Base-by-base conservation (phyloP, 2,113 vertebrate genomes). In the Tricholaema leucomelas region DNA sequence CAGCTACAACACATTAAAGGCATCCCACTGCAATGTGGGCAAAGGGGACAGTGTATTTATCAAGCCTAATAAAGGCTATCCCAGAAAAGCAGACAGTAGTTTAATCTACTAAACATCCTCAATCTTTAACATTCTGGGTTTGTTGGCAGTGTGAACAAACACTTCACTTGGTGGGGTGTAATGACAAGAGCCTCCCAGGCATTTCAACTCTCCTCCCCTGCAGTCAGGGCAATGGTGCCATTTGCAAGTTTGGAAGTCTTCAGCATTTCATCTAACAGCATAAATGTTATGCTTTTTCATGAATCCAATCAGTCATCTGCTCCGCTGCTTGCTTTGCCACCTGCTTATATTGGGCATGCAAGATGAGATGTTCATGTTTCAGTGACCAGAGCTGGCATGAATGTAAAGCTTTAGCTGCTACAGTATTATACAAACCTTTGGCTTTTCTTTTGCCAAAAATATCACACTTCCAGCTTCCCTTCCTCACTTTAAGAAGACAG, bases 201-300 rank as follows among this genome's bases (percentile, higher is more conserved):
- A 0, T 54, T 87, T 69, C 5, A 1, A 5, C 55, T 40, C 79
- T 90, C 91, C 86, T 88, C 77, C 92, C 81, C 86, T 88, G 88
- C 81, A 94, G 90, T 95, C 76, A 90, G 70, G 59, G 71, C 4
- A 6, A n/a, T 7, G 55, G 90, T 82, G 83, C 93, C 93, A 93
- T 90, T 94, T 90, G 81, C 55, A 88, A 92, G 77, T 93, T 96
- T 92, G 84, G 89, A 91, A 92, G 70, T 76, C 81, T 91, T 90
- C 87, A 66, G 84, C 70, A 85, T 92, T 92, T 93, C 2, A 46
- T 87, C 89, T 88, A 92, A 92, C 89, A 94, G 91, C 50, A 81
- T 87, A 94, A 95, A 93, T 87, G 84, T 92, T 86, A 92, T 56
- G 73, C 52, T 95, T 95, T 94, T 88, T 91, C 87, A 81, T 87